Conservation (phyloP, 2,113 vertebrate genomes). For the Nothocercus nigrocapillus region DNA sequence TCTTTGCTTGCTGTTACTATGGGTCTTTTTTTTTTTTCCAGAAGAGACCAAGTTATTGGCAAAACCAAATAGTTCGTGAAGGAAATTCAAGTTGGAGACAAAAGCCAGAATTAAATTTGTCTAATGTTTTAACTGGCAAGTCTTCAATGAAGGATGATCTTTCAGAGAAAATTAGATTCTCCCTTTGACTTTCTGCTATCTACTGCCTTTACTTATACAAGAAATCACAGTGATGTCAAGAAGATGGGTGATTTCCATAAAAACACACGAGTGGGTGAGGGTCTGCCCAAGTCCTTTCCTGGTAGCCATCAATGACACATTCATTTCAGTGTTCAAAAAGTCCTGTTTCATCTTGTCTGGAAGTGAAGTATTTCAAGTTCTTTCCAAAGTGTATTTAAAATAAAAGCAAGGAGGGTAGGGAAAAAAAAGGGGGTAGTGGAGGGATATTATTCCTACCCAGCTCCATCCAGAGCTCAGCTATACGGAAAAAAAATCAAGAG, state of each 20-base stretch:
- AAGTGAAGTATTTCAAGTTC: slow-evolving; percentile 3
- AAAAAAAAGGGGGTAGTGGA: too few species aligned
- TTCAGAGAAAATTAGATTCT: not conserved
- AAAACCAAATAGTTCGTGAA: not conserved
- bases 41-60: accelerated
- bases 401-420: not conserved
- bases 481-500: not conserved
- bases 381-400: not conserved
- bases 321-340: slow-evolving; percentile 29
- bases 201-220: not conserved
- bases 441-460: not conserved
- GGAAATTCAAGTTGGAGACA: not conserved
- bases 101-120: not conserved
- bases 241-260: accelerated
- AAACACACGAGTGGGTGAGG: not conserved
- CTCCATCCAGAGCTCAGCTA: not conserved
- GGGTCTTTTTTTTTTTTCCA: not conserved
- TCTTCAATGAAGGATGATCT: not conserved
- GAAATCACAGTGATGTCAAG: not conserved
- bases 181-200: not conserved
- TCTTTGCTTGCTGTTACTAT: not conserved
- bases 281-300: slow-evolving; percentile 20
- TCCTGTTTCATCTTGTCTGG: slow-evolving; percentile 14
- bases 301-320: not conserved
- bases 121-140: not conserved